Evolutionary conservation across 37 sponge, comb jelly and placozoan species (phyloP).

Genomic region (Agelas oroides): DNA sequence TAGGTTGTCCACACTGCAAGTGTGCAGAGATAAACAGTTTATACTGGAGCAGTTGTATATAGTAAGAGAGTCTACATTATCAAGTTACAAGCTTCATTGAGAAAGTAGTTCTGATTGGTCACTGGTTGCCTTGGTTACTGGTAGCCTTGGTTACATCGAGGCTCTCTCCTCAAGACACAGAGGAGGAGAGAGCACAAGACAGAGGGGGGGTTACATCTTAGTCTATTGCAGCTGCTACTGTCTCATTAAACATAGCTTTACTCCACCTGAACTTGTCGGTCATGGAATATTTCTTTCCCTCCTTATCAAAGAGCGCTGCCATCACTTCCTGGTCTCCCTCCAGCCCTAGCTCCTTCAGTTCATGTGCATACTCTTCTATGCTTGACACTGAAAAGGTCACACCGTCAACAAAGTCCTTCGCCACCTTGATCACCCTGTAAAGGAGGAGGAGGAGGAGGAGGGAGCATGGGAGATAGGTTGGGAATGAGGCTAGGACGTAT

Average conservation of each 20-base stretch:
- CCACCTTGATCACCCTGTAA: conserved; percentile 86
- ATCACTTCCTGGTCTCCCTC: conserved; percentile 40
- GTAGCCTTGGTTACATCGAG: no score
- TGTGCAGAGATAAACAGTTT: background rate
- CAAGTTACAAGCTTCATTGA: no score
- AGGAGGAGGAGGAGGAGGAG: background rate
- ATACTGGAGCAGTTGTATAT: background rate
- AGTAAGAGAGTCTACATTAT: no score
- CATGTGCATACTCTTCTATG: conserved; percentile 44
- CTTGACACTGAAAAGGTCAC: conserved; percentile 78
- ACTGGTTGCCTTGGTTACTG: no score
- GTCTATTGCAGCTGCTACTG: no score
- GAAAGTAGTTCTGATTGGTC: no score
- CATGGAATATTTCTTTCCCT: conserved; percentile 84
- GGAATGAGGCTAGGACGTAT: background rate
- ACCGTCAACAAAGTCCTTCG: conserved; percentile 78
- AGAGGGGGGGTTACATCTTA: no score
- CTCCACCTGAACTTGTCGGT: conserved; percentile 72
- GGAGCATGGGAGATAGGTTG: background rate
- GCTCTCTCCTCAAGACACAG: no score
- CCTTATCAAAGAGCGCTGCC: conserved; percentile 58
- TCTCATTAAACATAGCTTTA: no score
- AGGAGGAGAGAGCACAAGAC: no score
- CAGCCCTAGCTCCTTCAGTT: conserved; percentile 68
- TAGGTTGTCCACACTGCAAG: conserved; percentile 74